Percentiles rank a stretch among this genome's conserved stretches.
Evolutionary conservation across 2,113 vertebrate genomes (phyloP).

Genomic region (Alethe diademata): DNA sequence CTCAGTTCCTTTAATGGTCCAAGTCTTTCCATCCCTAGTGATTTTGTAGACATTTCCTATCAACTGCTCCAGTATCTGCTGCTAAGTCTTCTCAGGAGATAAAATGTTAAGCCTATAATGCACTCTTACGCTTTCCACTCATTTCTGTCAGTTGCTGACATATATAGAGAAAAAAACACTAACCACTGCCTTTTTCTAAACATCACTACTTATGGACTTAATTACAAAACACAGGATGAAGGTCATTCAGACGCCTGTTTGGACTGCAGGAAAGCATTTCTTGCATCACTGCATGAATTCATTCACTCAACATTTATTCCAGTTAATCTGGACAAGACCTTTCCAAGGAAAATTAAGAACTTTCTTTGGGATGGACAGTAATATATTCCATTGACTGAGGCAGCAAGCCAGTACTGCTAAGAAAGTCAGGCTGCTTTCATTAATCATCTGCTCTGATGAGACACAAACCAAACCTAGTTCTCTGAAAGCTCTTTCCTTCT

Average conservation of each 20-base stretch:
- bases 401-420: background rate
- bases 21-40: background rate
- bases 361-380: background rate
- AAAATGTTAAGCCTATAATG: background rate
- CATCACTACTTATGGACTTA: background rate
- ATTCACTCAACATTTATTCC: background rate
- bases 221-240: background rate
- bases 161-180: accelerated
- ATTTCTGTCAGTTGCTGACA: background rate
- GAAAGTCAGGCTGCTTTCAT: background rate
- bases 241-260: background rate
- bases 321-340: background rate
- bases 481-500: background rate
- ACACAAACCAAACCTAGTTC: background rate
- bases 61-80: background rate
- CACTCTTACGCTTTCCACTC: background rate
- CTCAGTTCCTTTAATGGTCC: background rate
- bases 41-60: background rate
- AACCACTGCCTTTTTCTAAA: background rate
- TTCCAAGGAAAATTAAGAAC: background rate
- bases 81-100: background rate
- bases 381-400: background rate
- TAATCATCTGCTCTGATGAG: background rate
- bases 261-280: background rate
- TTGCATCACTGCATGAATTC: background rate